Evolutionary conservation across 2,888 invertebrate genomes (phyloP).

Genomic region (Chrysotoxum bicinctum): DNA sequence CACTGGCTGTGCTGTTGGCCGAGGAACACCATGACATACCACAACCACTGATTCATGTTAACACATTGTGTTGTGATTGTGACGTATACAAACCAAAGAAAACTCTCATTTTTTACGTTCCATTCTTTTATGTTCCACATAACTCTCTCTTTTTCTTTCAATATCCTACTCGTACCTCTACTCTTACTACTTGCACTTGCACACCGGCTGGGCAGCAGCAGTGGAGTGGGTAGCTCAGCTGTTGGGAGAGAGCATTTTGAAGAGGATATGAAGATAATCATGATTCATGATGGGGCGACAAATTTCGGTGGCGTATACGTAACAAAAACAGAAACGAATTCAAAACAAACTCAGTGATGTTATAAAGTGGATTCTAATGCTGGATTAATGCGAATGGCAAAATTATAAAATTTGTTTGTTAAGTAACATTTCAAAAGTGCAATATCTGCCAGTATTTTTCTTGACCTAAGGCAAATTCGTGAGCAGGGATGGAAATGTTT

Average conservation of each 20-base stretch:
- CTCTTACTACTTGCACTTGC: not conserved
- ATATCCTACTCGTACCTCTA: not conserved
- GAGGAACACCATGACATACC: not conserved
- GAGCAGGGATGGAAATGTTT: too few species aligned
- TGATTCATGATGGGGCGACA: conserved; percentile 27
- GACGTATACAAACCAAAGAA: conserved; percentile 10
- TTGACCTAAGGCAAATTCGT: too few species aligned
- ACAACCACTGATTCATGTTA: conserved; percentile 3
- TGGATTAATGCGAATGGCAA: not conserved
- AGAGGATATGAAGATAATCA: conserved; percentile 27
- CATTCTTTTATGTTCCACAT: not conserved
- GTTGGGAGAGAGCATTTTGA: not conserved
- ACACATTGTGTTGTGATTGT: conserved; percentile 1
- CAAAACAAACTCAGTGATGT: conserved; percentile 32
- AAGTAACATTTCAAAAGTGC: too few species aligned
- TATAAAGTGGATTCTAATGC: not conserved
- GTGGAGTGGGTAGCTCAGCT: conserved; percentile 52
- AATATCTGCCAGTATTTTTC: too few species aligned
- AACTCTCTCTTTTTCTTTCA: not conserved
- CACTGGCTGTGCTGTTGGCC: not conserved
- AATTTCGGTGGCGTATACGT: conserved; percentile 67
- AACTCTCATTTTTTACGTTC: conserved; percentile 15
- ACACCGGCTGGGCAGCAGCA: not conserved
- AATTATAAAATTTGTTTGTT: too few species aligned
- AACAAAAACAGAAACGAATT: conserved; percentile 32